Percentiles rank a stretch among this genome's conserved stretches.
Evolutionary conservation across 2,797 vertebrate genomes (phyloP).

Genomic region (Odontamblyopus rebecca): DNA sequence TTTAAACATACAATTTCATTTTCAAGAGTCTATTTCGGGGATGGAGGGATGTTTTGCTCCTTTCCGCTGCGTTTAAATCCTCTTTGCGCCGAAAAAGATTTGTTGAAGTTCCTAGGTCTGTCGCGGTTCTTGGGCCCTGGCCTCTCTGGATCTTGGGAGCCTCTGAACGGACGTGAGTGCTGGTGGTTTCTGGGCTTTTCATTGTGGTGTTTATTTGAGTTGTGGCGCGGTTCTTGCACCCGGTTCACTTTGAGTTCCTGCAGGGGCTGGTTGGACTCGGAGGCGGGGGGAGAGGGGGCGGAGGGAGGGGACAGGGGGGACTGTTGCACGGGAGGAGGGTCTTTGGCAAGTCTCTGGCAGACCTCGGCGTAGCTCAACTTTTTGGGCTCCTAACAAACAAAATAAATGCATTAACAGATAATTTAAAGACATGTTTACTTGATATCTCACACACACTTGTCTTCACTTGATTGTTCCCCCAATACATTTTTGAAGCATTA

Average conservation of each 20-base stretch:
- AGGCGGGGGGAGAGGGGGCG: conserved; percentile 36
- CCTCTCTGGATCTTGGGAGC: conserved; percentile 68
- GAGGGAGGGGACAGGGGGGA: conserved; percentile 37
- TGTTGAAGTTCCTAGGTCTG: conserved; percentile 81
- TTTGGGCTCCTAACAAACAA: conserved; percentile 75
- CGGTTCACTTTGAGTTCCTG: conserved; percentile 86
- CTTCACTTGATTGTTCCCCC: too few relatives aligned
- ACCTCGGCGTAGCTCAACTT: conserved; percentile 94
- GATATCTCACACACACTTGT: too few relatives aligned
- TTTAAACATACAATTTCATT: conserved; percentile 49
- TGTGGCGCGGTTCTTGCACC: conserved; percentile 71
- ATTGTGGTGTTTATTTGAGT: conserved; percentile 37
- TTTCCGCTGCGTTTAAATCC: conserved; percentile 83
- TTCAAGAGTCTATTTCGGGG: conserved; percentile 81
- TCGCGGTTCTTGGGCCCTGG: conserved; percentile 83
- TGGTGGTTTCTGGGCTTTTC: conserved; percentile 71
- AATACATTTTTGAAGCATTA: too few relatives aligned
- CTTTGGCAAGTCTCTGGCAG: conserved; percentile 87
- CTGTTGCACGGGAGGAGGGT: conserved; percentile 54
- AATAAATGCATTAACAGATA: too few relatives aligned
- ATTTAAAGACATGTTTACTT: too few relatives aligned
- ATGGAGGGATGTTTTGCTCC: conserved; percentile 91
- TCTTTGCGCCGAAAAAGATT: conserved; percentile 80
- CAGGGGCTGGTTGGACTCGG: conserved; percentile 76
- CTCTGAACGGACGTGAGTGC: conserved; percentile 75